Percentiles rank a stretch among this genome's conserved stretches.
Conservation (phyloP, 1,140 invertebrate species). For the Rhagoletis pomonella region DNA sequence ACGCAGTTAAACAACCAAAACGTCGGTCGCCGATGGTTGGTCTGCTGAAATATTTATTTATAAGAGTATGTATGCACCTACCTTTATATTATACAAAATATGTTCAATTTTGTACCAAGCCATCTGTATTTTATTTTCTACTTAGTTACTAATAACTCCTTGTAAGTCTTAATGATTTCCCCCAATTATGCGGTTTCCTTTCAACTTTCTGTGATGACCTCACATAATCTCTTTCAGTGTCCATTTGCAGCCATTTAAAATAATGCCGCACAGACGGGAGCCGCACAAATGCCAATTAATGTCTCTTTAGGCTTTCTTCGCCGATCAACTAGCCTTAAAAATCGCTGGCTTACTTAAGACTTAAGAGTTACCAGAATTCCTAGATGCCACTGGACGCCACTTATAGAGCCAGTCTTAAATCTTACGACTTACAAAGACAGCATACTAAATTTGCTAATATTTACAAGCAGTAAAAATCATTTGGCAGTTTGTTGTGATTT, state of each 20-base stretch:
- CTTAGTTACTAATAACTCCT: too few relatives aligned
- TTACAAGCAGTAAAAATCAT: slow-evolving; percentile 13
- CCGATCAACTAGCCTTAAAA: too few relatives aligned
- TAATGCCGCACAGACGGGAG: neutral
- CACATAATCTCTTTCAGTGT: neutral
- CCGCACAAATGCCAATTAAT: too few relatives aligned
- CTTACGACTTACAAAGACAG: neutral
- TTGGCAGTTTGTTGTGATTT: neutral
- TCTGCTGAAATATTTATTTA: too few relatives aligned
- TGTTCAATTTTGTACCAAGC: too few relatives aligned
- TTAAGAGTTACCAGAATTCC: neutral
- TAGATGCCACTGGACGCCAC: neutral
- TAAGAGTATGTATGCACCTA: too few relatives aligned
- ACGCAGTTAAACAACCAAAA: too few relatives aligned
- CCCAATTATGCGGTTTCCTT: neutral
- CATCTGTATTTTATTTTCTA: too few relatives aligned
- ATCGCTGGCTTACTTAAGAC: too few relatives aligned
- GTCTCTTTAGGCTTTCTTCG: too few relatives aligned
- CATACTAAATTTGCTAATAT: slow-evolving; percentile 10
- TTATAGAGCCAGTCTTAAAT: neutral
- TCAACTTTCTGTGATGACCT: neutral
- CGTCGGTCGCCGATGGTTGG: too few relatives aligned
- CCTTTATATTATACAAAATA: too few relatives aligned
- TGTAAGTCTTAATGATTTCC: neutral
- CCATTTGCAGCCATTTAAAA: neutral